Percentiles rank a stretch among this genome's conserved stretches.
phyloP scores from a whole-genome alignment of 1,140 invertebrate genomes.

The Drosophila serrata region DNA sequence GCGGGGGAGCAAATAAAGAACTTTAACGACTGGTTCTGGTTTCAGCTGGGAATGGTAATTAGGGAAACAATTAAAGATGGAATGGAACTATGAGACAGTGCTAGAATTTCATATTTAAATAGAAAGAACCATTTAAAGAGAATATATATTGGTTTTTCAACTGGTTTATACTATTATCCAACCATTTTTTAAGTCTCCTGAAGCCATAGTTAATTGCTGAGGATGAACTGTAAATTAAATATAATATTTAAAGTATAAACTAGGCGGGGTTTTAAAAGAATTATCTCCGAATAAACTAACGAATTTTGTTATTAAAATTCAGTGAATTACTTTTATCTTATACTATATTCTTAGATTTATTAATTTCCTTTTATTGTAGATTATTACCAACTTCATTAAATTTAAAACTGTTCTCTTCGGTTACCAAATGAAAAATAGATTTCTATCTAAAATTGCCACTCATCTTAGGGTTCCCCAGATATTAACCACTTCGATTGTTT shows the following conservation, averaged over 20 bases:
- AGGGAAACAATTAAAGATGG: constrained; percentile 6
- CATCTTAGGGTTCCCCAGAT: constrained; percentile 9
- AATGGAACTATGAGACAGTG: neutral
- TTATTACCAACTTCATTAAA: neutral
- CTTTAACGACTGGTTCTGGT: constrained; percentile 29
- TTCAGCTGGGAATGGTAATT: constrained; percentile 10
- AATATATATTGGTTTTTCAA: neutral
- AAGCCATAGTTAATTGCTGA: neutral
- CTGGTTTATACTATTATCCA: neutral
- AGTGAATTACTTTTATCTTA: neutral
- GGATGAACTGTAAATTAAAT: neutral
- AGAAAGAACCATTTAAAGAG: neutral
- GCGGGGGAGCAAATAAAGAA: constrained; percentile 18
- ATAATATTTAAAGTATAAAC: neutral
- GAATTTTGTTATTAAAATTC: neutral
- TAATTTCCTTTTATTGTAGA: neutral
- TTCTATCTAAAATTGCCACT: constrained; percentile 3
- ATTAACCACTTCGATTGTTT: constrained; percentile 30
- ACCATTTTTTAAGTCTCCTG: neutral
- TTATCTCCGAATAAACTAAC: too few species aligned
- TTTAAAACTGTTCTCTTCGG: neutral
- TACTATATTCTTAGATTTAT: neutral
- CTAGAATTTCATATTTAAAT: neutral
- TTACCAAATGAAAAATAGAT: constrained; percentile 3
- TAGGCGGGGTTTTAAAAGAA: too few species aligned